Evolutionary conservation across 2,888 invertebrate species (phyloP).

Genomic region (Cephus spinipes): DNA sequence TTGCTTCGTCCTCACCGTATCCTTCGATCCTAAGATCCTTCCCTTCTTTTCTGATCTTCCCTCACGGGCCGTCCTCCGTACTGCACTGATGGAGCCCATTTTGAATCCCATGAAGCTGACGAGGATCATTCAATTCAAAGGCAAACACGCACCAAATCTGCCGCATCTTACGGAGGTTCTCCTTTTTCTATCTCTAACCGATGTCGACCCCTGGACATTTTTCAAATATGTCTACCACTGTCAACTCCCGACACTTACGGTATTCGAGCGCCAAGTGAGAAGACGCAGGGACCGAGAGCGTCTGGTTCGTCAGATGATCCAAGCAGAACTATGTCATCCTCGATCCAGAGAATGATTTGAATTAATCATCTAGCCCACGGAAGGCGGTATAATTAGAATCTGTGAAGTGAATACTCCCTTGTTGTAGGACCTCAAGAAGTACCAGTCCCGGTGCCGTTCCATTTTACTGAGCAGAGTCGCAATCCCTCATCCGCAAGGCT

Average conservation of each 20-base stretch:
- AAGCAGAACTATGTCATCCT: neutral
- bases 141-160: conserved; percentile 31
- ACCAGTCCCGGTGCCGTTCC: neutral
- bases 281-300: neutral
- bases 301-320: neutral
- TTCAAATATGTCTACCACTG: conserved; percentile 13
- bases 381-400: neutral
- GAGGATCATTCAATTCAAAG: conserved; percentile 42
- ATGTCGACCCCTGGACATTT: conserved; percentile 14
- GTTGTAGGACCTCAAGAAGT: neutral
- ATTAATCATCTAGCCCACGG: neutral
- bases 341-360: neutral
- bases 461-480: neutral
- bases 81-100: conserved; percentile 43
- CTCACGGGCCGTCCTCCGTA: neutral
- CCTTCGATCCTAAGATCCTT: neutral
- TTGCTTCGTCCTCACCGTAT: neutral
- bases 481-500: conserved; percentile 5
- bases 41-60: neutral
- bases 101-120: conserved; percentile 45
- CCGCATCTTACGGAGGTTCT: conserved; percentile 19
- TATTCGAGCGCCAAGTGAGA: neutral
- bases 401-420: neutral
- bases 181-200: conserved; percentile 14
- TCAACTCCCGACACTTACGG: neutral